Evolutionary conservation across 2,113 vertebrate genomes (phyloP).

Genomic region (Athene cunicularia): DNA sequence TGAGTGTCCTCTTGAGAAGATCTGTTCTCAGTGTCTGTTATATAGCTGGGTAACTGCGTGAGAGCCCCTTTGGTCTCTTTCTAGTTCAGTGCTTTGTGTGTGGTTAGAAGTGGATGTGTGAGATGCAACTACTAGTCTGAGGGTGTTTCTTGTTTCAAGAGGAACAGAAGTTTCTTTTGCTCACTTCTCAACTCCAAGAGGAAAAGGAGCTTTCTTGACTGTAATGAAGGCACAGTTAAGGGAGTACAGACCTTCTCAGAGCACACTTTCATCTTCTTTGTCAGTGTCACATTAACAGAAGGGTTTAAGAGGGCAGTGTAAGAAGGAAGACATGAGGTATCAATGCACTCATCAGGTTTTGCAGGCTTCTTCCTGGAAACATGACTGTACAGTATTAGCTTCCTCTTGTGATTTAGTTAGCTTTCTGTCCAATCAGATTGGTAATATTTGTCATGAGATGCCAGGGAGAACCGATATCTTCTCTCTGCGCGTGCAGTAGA

Average conservation of each 20-base stretch:
- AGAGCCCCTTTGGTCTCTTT: background rate
- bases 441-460: background rate
- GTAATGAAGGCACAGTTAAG: background rate
- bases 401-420: background rate
- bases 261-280: background rate
- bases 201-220: background rate
- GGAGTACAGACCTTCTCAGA: background rate
- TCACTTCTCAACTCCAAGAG: background rate
- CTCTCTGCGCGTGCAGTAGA: background rate
- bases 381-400: background rate
- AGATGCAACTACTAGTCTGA: background rate
- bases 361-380: background rate
- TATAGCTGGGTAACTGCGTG: background rate
- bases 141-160: background rate
- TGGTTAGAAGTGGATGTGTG: background rate
- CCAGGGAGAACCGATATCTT: background rate
- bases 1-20: fast-evolving
- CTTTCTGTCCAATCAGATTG: background rate
- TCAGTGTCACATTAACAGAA: background rate
- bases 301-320: background rate
- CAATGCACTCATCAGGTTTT: background rate
- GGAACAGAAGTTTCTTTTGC: background rate
- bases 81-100: background rate
- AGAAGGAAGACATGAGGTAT: background rate
- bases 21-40: background rate